These are phyloP conservation scores for Rhagonycha lutea DNA, from an alignment of 2,888 invertebrate genomes.

Conservation along the genomic window DNA sequence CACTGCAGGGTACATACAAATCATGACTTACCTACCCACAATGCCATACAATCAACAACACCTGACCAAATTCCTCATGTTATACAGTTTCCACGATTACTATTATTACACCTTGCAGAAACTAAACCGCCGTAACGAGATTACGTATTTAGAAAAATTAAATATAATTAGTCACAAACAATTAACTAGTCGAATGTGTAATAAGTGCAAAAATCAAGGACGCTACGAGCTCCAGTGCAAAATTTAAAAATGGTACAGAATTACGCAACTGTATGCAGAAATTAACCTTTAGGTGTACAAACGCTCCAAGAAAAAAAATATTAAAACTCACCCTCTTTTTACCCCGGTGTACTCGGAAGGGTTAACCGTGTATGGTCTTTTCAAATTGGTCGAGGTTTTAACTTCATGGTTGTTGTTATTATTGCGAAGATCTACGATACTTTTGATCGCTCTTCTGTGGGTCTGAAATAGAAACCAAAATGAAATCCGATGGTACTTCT, in stretches of 20 bases:
- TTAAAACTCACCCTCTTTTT: neutral
- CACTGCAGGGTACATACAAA: neutral
- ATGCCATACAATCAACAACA: neutral
- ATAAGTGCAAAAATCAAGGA: slow-evolving; percentile 2
- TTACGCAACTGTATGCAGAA: neutral
- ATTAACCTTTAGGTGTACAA: neutral
- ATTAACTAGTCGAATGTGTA: neutral
- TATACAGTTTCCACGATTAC: neutral
- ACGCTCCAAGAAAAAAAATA: neutral
- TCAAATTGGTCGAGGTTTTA: neutral
- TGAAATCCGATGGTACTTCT: neutral
- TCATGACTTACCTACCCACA: neutral
- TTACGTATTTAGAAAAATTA: neutral
- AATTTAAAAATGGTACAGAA: neutral
- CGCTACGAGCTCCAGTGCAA: neutral
- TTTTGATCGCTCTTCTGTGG: neutral
- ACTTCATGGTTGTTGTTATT: neutral
- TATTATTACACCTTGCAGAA: neutral
- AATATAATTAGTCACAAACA: slow-evolving; percentile 1
- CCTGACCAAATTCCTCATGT: neutral
- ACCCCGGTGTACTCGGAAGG: neutral
- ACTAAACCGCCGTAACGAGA: neutral
- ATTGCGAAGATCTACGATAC: neutral
- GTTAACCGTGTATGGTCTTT: neutral
- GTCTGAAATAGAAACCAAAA: neutral